Evolutionary conservation across 2,888 invertebrate species (phyloP), one percentile per base, ranked within the genome.

Genomic region (Thalpophila matura): DNA sequence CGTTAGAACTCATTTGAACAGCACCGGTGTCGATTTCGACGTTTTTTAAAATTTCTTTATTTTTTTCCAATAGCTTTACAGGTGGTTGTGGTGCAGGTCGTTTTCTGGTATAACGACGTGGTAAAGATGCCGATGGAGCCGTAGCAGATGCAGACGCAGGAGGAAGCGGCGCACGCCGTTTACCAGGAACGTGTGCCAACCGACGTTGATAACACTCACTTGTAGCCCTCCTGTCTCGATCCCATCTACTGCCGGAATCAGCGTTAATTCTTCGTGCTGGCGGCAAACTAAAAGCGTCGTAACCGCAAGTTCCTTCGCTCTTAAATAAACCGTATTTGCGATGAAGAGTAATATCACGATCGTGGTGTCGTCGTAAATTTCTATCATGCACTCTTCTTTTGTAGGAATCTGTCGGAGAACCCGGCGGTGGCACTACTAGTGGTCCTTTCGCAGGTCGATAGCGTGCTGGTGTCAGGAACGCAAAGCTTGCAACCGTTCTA

Each of bases 121-220:
- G 62, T 35, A 81, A 62, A 9, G 78, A 79, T 27, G 89, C 85
- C 7, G 96, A 56, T 27, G 42, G 94, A 3, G 95, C 93, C 1
- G 76, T 77, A 43, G 67, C 51, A 18, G 77, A 86, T 81, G 81
- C 81, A 4, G 73, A 73, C n/a, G 81, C 85, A 0, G 97, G 97
- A 4, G 97, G 97, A 71, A 95, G 95, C 0, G 97, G 97, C 0
- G 97, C 97, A 82, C 96, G 96, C 49, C 97, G 91, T 86, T 97
- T 97, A 22, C 97, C 97, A 74, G 97, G 97, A 0, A 97, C 97
- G 91, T 97, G 97, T 4, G 96, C 96, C 9, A 96, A 95, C 72
- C 95, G 95, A 45, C 95, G 95, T 64, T 95, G 95, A 73, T 95
- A 95, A 22, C 96, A 95, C 89, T 96, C 96, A 82, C 96, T 97